Base-by-base conservation (phyloP, 1,140 invertebrate species). In the Cardiocondyla obscurior region DNA sequence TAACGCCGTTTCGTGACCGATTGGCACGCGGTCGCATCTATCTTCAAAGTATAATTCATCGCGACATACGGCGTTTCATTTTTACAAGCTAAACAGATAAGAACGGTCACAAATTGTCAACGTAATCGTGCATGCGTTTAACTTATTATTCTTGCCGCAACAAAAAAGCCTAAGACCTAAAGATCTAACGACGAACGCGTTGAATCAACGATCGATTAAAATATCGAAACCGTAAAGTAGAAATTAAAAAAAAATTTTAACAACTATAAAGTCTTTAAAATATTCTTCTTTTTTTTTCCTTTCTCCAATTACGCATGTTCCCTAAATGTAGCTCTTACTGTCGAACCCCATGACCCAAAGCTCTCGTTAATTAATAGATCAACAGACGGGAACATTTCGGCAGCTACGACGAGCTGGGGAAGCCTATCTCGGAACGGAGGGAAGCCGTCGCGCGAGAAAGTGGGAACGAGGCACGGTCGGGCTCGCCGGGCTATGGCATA, bases 361-460 rank as follows among this genome's bases (percentile, higher is more conserved):
- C 42, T 39, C 12, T 73, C 28, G 25, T 81, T 76, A 55, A 82
- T 82, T 55, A 53, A 44, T 58, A n/a, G 22, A 53, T 19, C 44
- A 55, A 74, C 46, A 33, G 36, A 53, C 28, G 53, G 39, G 49
- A 16, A 64, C 74, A 49, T 60, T 58, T 39, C 19, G 25, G 49
- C 42, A 57, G 36, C 33, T 42, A 74, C 49, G 58, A 44, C 0
- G 10, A 22, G 8, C 36, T 22, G 33, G 19, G 19, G 19, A 10
- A 42, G 36, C 7, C 28, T 10, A 57, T 62, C 67, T 70, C 28
- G 39, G 57, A n/a, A 19, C 36, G 33, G 39, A 6, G 30, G 44
- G 28, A 70, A 33, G 46, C 46, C 25, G 74, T 14, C 16, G 33
- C 73, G 53, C 70, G 19, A 46, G 16, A 19, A 19, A 33, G 36